Base-by-base conservation (phyloP, 2,888 invertebrate genomes). In the Amblyjoppa proteus region DNA sequence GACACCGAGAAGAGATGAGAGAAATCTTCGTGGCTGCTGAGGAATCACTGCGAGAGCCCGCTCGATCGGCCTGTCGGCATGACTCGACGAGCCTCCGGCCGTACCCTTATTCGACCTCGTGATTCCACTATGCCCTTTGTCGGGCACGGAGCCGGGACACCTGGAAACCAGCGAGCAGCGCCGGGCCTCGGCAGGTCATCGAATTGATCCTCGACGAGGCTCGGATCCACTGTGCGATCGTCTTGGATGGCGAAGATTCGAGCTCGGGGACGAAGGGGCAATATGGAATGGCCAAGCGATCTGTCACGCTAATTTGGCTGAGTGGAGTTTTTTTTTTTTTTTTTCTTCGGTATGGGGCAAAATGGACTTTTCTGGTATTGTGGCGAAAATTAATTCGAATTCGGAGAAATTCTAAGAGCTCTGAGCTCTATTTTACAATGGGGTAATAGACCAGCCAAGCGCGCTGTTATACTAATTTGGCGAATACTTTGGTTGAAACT, bases 121-220 rank as follows among this genome's bases (percentile, higher is more conserved):
- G 69, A 81, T 74, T 81, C 84, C 53, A 77, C 74, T 74, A 69
- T 13, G 61, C 77, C 86, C 87, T 88, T 88, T 88, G 88, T 88
- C 88, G 88, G 61, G 58, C 86, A 77, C 76, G 79, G 51, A 78
- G 74, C 73, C 77, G 85, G 81, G 88, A 87, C 90, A 89, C 88
- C 89, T 88, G 88, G 88, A 83, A 86, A 85, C 78, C 77, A 84
- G 81, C 74, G 87, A 79, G 87, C 83, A 76, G 87, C 80, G 87
- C 80, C 85, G 80, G 88, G 84, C 87, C 87, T 84, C 76, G 73
- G 73, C 74, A 83, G 84, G 84, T 88, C 89, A 85, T 85, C 87
- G 75, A 87, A 85, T 87, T 87, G 84, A 87, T 84, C 86, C 87
- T 88, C 88, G 87, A 84, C 84, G 64, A 5, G 31, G 3, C 6